These are phyloP conservation scores for Periophthalmus magnuspinnatus DNA, from an alignment of 2,797 vertebrate species.

Conservation along the genomic window DNA sequence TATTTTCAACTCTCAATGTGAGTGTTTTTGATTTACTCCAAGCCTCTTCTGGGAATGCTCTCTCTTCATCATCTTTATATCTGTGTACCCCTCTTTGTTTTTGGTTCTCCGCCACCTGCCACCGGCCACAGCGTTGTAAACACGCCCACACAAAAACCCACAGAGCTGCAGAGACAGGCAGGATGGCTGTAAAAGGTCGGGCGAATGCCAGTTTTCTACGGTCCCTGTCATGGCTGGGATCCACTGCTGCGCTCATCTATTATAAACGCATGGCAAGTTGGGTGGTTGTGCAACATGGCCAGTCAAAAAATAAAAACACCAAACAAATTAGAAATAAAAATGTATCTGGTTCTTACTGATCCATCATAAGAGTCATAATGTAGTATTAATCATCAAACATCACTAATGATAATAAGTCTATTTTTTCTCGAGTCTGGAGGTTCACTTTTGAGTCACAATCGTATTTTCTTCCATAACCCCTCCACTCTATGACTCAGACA, in stretches of 20 bases:
- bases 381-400: too few species aligned
- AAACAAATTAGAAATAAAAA: neutral
- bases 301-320: slow-evolving; percentile 23
- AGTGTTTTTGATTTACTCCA: slow-evolving; percentile 27
- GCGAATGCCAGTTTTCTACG: slow-evolving; percentile 59
- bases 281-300: slow-evolving; percentile 5
- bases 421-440: too few species aligned
- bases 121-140: slow-evolving; percentile 20
- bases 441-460: too few species aligned
- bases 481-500: neutral
- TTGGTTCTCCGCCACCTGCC: slow-evolving; percentile 41
- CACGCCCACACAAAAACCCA: slow-evolving; percentile 26
- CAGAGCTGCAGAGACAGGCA: slow-evolving; percentile 3
- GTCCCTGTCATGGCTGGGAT: slow-evolving; percentile 49
- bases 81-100: slow-evolving; percentile 27
- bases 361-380: too few species aligned
- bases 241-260: slow-evolving; percentile 68
- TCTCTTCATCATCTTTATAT: slow-evolving; percentile 26
- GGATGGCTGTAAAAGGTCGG: slow-evolving; percentile 60
- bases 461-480: too few species aligned
- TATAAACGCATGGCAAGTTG: slow-evolving; percentile 53
- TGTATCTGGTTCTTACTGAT: neutral
- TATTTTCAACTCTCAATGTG: slow-evolving; percentile 23
- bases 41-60: slow-evolving; percentile 28
- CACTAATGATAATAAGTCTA: too few species aligned